Evolutionary conservation across 2,888 invertebrate genomes (phyloP).

Genomic region (Eutolmus rufibarbis): DNA sequence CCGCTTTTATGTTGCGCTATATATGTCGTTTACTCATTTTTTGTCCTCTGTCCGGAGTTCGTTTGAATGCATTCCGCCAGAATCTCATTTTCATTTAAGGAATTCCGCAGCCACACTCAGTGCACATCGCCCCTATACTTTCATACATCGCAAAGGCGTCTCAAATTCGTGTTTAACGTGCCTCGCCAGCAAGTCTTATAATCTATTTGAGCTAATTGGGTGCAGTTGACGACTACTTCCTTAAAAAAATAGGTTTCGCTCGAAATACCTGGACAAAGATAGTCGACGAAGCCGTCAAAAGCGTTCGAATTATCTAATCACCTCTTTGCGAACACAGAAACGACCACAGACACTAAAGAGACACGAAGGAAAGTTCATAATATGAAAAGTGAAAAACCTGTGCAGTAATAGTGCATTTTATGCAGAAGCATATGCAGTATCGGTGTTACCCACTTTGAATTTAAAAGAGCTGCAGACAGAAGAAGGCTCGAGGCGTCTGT

Average conservation of each 20-base stretch:
- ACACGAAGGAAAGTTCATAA: constrained; percentile 8
- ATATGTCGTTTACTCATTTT: constrained; percentile 40
- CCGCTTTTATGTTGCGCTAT: constrained; percentile 34
- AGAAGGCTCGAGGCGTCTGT: constrained; percentile 7
- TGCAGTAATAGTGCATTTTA: constrained; percentile 26
- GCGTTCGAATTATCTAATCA: neutral
- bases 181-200: neutral
- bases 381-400: constrained; percentile 37
- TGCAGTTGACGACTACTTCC: neutral
- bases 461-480: constrained; percentile 11
- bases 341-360: constrained; percentile 14
- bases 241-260: neutral
- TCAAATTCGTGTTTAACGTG: neutral
- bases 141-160: neutral
- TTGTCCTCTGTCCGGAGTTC: constrained; percentile 5
- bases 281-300: neutral
- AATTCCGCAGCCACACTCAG: constrained; percentile 29
- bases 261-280: neutral
- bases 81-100: constrained; percentile 40
- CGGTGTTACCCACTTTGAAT: neutral
- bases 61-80: constrained; percentile 39
- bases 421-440: constrained; percentile 25
- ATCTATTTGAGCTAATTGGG: neutral
- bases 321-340: neutral
- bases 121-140: neutral